Evolutionary conservation across 2,888 invertebrate species (phyloP), one percentile per base, ranked within the genome.

Genomic region (Spisula subtruncata): DNA sequence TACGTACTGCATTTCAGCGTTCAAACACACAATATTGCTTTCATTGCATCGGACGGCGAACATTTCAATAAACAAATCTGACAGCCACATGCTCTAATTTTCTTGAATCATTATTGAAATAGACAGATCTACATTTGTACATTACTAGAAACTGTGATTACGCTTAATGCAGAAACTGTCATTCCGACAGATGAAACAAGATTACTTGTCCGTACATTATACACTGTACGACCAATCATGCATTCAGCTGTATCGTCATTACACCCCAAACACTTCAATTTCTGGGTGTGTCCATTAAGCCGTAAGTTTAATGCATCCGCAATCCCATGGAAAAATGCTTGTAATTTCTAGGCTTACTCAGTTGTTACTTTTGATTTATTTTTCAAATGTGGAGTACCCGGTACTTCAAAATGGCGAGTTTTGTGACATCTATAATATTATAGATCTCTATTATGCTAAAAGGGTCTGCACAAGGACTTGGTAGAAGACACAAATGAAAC

Each of bases 21-120:
- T 32, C 16, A 18, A 16, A 32, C 29, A 75, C 75, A 25, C 32
- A 35, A 75, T 75, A 75, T 75, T 75, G 75, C 75, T 35, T 75
- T 75, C 29, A 75, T 75, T 35, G 32, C 5, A 32, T 1, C 32
- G 75, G 75, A 75, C 75, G 29, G 32, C 12, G 35, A 75, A 75
- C 32, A 75, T 32, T 75, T 75, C 75, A 75, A 75, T 75, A 75
- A 75, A 75, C 32, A 75, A 35, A 75, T 12, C 32, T 75, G 75
- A 75, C 75, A 75, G 75, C 75, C 32, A 25, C 8, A 14, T 35
- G 35, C 75, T 32, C 35, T 35, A 32, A 75, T 75, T 35, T 75
- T 35, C 35, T 75, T 16, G 35, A 75, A 75, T 75, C 75, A 75
- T 75, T 75, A 75, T 75, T 75, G 35, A 35, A 75, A 75, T 1